A percentile compares a stretch with the other conserved stretches of the same genome.
Evolutionary conservation across 2,797 vertebrate species (phyloP).

Genomic region (Brachyrhaphis roseni): DNA sequence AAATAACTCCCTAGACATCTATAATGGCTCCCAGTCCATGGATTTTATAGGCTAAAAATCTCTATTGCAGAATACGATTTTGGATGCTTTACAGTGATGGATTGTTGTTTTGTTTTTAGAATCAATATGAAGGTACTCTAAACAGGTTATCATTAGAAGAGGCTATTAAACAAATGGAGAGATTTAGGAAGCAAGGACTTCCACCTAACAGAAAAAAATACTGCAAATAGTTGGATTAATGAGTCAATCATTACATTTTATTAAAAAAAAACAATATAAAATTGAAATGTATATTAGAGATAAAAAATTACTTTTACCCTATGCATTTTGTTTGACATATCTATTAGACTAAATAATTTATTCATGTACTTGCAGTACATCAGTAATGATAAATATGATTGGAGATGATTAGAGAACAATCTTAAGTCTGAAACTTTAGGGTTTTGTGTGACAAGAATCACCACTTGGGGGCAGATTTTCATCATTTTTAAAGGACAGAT

Average conservation of each 20-base stretch:
- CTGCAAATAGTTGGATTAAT: not conserved
- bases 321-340: not conserved
- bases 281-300: not conserved
- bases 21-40: not conserved
- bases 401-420: no score
- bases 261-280: not conserved
- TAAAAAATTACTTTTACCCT: not conserved
- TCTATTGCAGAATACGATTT: not conserved
- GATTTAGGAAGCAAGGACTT: not conserved
- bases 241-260: not conserved
- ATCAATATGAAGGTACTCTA: not conserved
- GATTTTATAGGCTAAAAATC: not conserved
- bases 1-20: not conserved
- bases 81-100: not conserved
- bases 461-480: conserved; percentile 76
- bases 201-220: not conserved
- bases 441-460: not conserved
- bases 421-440: not conserved
- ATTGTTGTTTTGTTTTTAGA: not conserved
- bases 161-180: not conserved
- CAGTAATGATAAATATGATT: not conserved
- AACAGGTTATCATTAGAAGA: not conserved
- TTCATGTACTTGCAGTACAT: not conserved
- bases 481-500: conserved; percentile 29
- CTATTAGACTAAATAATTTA: not conserved